A percentile compares a stretch with the other conserved stretches of the same genome.
These are phyloP conservation scores for Dascillus cervinus DNA, from an alignment of 2,888 invertebrate genomes.

Conservation along the genomic window DNA sequence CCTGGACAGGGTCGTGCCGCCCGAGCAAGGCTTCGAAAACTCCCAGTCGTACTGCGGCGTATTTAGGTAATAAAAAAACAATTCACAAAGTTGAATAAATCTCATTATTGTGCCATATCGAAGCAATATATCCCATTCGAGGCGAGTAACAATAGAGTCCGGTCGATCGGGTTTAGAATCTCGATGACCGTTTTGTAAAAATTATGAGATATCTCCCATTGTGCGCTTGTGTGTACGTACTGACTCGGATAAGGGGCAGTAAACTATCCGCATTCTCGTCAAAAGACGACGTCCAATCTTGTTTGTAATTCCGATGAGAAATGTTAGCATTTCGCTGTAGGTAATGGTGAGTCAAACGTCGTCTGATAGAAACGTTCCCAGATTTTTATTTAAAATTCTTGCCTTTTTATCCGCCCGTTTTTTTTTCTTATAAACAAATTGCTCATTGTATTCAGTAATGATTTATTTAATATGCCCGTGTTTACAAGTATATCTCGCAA, in stretches of 20 bases:
- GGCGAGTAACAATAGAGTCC: constrained; percentile 19
- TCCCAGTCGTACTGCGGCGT: constrained; percentile 54
- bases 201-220: constrained; percentile 31
- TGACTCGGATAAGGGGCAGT: constrained; percentile 8
- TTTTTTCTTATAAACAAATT: no score
- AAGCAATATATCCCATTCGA: constrained; percentile 18
- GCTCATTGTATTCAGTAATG: no score
- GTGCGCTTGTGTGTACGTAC: constrained; percentile 11
- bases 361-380: no score
- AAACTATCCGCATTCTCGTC: constrained; percentile 23
- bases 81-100: constrained; percentile 14
- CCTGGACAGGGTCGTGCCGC: constrained; percentile 58
- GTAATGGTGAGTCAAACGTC: no score
- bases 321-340: no score
- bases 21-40: constrained; percentile 56
- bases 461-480: no score
- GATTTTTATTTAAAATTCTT: no score
- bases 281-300: constrained; percentile 23
- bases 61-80: constrained; percentile 47
- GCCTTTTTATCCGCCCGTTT: no score
- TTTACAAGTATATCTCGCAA: no score
- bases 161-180: constrained; percentile 14
- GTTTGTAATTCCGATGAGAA: constrained; percentile 30
- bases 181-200: constrained; percentile 22
- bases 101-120: constrained; percentile 25